Conservation (phyloP, 2,797 vertebrate genomes). For the Manis crassicaudata region DNA sequence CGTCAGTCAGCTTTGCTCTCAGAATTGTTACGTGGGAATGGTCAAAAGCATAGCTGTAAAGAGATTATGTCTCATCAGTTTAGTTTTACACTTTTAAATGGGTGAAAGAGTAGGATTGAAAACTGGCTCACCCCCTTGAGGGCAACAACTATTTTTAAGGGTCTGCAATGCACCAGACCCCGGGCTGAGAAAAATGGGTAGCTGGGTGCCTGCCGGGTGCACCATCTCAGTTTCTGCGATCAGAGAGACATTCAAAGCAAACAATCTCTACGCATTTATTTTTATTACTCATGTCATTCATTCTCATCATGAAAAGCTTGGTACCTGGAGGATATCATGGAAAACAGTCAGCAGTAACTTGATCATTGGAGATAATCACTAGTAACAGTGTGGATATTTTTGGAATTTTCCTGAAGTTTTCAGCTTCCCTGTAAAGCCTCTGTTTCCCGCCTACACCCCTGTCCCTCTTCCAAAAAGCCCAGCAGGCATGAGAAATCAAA, state of each 20-base stretch:
- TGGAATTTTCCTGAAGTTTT: not conserved
- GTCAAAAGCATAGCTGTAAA: not conserved
- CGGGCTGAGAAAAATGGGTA: not conserved
- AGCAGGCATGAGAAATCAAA: not conserved
- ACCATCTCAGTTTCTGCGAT: too few species aligned
- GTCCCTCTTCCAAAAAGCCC: not conserved
- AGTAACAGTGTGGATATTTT: not conserved
- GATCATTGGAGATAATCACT: not conserved
- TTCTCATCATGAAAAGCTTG: not conserved
- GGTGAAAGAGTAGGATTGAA: not conserved
- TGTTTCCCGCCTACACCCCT: not conserved
- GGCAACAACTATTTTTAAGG: not conserved
- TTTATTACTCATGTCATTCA: not conserved
- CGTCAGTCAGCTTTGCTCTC: not conserved
- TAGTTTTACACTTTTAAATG: not conserved
- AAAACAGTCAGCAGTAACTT: not conserved
- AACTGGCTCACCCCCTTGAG: not conserved
- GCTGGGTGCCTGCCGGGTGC: not conserved
- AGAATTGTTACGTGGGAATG: too few species aligned
- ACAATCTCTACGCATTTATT: not conserved
- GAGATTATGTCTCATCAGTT: not conserved
- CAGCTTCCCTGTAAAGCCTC: not conserved
- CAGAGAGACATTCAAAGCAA: not conserved
- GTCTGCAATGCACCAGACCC: too few species aligned
- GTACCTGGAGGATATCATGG: not conserved